These are phyloP conservation scores for Nymphalis io DNA, from an alignment of 1,140 invertebrate species.

Conservation along the genomic window DNA sequence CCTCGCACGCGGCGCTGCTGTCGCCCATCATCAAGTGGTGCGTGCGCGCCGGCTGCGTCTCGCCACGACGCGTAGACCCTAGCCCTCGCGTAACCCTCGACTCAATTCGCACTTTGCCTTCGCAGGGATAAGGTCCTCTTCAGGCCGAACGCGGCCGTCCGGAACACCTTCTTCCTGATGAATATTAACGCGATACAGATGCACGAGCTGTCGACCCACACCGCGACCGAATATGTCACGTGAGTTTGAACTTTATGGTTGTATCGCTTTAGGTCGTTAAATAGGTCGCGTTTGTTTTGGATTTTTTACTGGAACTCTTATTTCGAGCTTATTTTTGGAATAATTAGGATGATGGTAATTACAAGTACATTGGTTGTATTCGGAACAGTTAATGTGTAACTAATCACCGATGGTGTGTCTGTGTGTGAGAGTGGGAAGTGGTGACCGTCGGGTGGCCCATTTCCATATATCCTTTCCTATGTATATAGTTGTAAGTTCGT, in stretches of 20 bases:
- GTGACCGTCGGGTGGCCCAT: too few species aligned
- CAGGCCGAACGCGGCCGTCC: slow-evolving; percentile 72
- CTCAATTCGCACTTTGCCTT: slow-evolving; percentile 3
- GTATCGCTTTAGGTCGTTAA: background rate
- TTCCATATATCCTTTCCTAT: too few species aligned
- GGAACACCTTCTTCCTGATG: slow-evolving; percentile 78
- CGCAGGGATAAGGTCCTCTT: slow-evolving; percentile 74
- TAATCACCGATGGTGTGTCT: too few species aligned
- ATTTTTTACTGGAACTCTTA: too few species aligned
- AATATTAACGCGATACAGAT: slow-evolving; percentile 78
- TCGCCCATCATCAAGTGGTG: slow-evolving; percentile 73
- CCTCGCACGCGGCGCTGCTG: slow-evolving; percentile 52
- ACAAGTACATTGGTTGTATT: too few species aligned
- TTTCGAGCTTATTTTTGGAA: too few species aligned
- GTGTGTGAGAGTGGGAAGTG: too few species aligned
- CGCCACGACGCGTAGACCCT: too few species aligned
- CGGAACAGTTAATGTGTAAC: too few species aligned
- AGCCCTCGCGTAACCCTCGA: background rate
- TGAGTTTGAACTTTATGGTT: slow-evolving; percentile 44
- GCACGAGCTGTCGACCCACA: slow-evolving; percentile 74
- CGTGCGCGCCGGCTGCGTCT: background rate
- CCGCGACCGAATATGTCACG: slow-evolving; percentile 68
- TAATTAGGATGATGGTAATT: too few species aligned
- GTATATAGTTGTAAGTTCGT: too few species aligned
- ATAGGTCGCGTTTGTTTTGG: too few species aligned